phyloP scores from a whole-genome alignment of 2,888 invertebrate genomes.

The Nomada ferruginata region DNA sequence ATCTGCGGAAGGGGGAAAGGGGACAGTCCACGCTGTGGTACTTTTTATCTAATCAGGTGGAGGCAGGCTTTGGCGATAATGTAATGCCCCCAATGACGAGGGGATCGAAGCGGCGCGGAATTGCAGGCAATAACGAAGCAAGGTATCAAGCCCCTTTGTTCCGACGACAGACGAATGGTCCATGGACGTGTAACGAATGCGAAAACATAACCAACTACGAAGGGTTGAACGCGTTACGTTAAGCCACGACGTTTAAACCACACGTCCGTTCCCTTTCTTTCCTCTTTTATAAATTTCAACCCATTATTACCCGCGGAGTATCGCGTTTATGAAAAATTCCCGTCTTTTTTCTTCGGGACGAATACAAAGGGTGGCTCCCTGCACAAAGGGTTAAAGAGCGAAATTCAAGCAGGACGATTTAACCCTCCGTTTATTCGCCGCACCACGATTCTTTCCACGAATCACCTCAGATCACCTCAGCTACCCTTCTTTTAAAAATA shows the following conservation, averaged over 20 bases:
- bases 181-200: slow-evolving; percentile 53
- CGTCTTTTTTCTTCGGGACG: slow-evolving; percentile 43
- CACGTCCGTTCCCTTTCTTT: slow-evolving; percentile 51
- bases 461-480: too few relatives aligned
- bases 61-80: background rate
- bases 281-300: slow-evolving; percentile 52
- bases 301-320: slow-evolving; percentile 54
- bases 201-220: slow-evolving; percentile 47
- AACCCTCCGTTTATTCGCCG: slow-evolving; percentile 51
- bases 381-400: slow-evolving; percentile 53
- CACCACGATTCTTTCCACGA: background rate
- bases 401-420: slow-evolving; percentile 59
- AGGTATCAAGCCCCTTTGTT: slow-evolving; percentile 30
- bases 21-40: too few relatives aligned
- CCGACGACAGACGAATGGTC: slow-evolving; percentile 39
- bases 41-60: background rate
- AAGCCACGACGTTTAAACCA: slow-evolving; percentile 46
- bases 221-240: slow-evolving; percentile 36
- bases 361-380: slow-evolving; percentile 39
- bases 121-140: slow-evolving; percentile 36
- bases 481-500: too few relatives aligned
- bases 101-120: slow-evolving; percentile 10
- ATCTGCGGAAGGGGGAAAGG: too few relatives aligned
- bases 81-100: background rate
- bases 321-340: slow-evolving; percentile 61